These are phyloP conservation scores for Raillietiella orientalis DNA, from an alignment of 2,888 invertebrate species.

Conservation along the genomic window DNA sequence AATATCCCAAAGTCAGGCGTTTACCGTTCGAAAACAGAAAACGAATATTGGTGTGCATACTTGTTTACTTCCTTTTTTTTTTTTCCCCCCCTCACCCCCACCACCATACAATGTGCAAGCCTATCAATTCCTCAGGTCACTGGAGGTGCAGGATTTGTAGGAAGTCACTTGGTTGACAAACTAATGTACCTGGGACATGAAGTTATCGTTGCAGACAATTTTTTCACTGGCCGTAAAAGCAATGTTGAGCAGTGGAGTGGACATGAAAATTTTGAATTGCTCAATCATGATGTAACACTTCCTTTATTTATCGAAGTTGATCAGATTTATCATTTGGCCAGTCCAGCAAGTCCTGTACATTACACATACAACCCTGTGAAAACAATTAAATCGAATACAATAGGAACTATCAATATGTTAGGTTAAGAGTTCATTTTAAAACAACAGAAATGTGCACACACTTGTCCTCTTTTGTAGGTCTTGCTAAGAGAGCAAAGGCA, in stretches of 20 bases:
- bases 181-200: conserved; percentile 88
- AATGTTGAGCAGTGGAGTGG: conserved; percentile 98
- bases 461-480: conserved; percentile 20
- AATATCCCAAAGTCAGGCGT: conserved; percentile 66
- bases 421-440: conserved; percentile 20
- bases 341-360: conserved; percentile 94
- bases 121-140: conserved; percentile 28
- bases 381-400: conserved; percentile 92
- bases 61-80: not conserved
- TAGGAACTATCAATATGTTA: conserved; percentile 76
- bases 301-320: conserved; percentile 83
- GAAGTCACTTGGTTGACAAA: conserved; percentile 82
- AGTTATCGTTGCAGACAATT: conserved; percentile 84
- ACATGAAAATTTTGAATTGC: conserved; percentile 91
- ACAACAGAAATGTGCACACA: not conserved
- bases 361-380: conserved; percentile 99
- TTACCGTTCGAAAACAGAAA: conserved; percentile 68
- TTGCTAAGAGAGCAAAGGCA: conserved; percentile 73
- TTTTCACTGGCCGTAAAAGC: conserved; percentile 82
- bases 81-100: too few relatives aligned
- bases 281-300: conserved; percentile 95
- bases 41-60: conserved; percentile 41
- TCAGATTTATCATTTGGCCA: conserved; percentile 80
- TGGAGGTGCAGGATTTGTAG: conserved; percentile 96
- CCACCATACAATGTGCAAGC: not conserved